These are phyloP conservation scores for Amazona ochrocephala DNA, from an alignment of 2,797 vertebrate genomes.

Conservation along the genomic window DNA sequence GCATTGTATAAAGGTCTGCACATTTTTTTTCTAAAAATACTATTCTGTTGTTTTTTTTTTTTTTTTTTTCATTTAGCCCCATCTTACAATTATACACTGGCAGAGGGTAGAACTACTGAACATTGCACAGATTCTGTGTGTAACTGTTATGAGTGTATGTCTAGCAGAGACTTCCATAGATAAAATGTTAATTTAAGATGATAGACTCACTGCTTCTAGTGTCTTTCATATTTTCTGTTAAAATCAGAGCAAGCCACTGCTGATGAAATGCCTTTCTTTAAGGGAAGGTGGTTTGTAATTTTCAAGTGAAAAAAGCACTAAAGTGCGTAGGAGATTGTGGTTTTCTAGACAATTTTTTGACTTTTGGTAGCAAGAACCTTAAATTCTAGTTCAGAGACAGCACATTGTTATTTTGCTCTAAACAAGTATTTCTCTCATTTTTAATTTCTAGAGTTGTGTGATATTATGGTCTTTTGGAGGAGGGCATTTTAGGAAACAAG, in stretches of 20 bases:
- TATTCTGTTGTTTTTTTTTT: background rate
- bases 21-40: background rate
- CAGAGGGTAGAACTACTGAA: background rate
- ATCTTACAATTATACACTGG: background rate
- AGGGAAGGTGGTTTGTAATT: background rate
- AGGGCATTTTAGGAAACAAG: background rate
- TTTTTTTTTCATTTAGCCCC: background rate
- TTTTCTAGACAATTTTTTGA: background rate
- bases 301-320: background rate
- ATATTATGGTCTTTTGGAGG: background rate
- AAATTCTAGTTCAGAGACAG: background rate
- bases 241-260: background rate
- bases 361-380: background rate
- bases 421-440: background rate
- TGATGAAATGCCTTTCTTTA: background rate
- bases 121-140: fast-evolving
- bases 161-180: background rate
- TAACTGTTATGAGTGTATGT: background rate
- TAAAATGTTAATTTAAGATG: background rate
- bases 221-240: background rate
- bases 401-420: background rate
- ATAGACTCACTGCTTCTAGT: background rate
- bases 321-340: background rate
- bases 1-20: background rate
- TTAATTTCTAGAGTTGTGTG: background rate